These are phyloP conservation scores for Drosophila miranda DNA, from an alignment of 1,140 invertebrate species.

Conservation along the genomic window DNA sequence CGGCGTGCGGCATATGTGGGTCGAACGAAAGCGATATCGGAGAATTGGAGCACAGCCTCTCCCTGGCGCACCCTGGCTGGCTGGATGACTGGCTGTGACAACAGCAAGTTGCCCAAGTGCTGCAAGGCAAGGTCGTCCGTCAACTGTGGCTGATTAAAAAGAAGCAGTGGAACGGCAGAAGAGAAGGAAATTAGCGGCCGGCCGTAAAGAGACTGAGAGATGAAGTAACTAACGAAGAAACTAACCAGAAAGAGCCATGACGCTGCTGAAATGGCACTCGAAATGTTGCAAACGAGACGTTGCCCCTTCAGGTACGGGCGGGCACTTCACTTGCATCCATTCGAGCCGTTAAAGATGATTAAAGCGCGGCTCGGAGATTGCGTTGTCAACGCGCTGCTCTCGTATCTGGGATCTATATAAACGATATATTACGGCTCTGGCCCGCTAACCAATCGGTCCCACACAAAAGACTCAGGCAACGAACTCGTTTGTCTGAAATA, in stretches of 20 bases:
- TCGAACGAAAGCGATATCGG: slow-evolving; percentile 11
- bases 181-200: slow-evolving; percentile 20
- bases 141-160: slow-evolving; percentile 31
- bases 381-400: slow-evolving; percentile 42
- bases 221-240: slow-evolving; percentile 46
- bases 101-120: slow-evolving; percentile 36
- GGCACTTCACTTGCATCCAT: slow-evolving; percentile 15
- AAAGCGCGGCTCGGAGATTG: slow-evolving; percentile 59
- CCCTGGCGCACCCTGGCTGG: background rate
- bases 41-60: slow-evolving; percentile 46
- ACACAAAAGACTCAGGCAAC: slow-evolving; percentile 65
- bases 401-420: slow-evolving; percentile 32
- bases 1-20: slow-evolving; percentile 43
- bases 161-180: slow-evolving; percentile 1
- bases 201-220: slow-evolving; percentile 11
- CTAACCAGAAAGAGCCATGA: slow-evolving; percentile 42
- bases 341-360: slow-evolving; percentile 42
- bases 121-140: slow-evolving; percentile 37
- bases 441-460: slow-evolving; percentile 3
- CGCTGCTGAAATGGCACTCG: slow-evolving; percentile 53
- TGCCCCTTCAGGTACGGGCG: slow-evolving; percentile 13
- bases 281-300: slow-evolving; percentile 33
- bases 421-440: slow-evolving; percentile 36
- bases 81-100: slow-evolving; percentile 20
- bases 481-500: slow-evolving; percentile 53